A percentile compares a stretch with the other conserved stretches of the same genome.
Evolutionary conservation across 2,888 invertebrate species (phyloP).

Genomic region (Scaptomyza flava): DNA sequence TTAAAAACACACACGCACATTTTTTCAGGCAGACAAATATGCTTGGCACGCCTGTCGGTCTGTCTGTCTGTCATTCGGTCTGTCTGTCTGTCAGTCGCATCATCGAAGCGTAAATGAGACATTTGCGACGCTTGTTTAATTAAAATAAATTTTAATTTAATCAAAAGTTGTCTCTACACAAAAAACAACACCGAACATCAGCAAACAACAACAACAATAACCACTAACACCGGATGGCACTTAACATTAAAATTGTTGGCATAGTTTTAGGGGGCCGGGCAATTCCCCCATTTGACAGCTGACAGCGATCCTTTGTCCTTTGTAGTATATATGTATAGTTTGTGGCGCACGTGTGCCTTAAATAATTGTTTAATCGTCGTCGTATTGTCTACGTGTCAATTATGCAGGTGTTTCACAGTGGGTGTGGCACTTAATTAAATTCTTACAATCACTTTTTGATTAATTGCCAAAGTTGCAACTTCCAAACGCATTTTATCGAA

Average conservation of each 20-base stretch:
- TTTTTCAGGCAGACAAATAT: slow-evolving; percentile 5
- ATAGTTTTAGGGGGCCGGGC: slow-evolving; percentile 59
- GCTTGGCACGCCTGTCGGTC: slow-evolving; percentile 23
- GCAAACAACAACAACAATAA: slow-evolving; percentile 21
- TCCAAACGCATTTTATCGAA: slow-evolving; percentile 1
- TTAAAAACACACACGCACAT: slow-evolving; percentile 8
- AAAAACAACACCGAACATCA: slow-evolving; percentile 27
- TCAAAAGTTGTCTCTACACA: slow-evolving; percentile 72
- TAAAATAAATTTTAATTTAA: slow-evolving; percentile 82
- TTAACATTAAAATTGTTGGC: slow-evolving; percentile 77
- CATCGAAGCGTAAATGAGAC: slow-evolving; percentile 82
- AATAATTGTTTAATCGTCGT: slow-evolving; percentile 36
- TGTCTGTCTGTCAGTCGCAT: slow-evolving; percentile 54
- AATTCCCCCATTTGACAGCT: slow-evolving; percentile 29
- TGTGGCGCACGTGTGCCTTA: slow-evolving; percentile 27
- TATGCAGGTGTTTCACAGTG: slow-evolving; percentile 49
- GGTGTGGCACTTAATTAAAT: slow-evolving; percentile 60
- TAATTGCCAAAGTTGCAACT: slow-evolving; percentile 38
- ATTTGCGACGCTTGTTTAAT: slow-evolving; percentile 82
- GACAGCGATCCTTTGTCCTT: slow-evolving; percentile 16
- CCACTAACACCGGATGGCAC: slow-evolving; percentile 59
- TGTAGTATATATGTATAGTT: slow-evolving; percentile 6
- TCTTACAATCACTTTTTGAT: slow-evolving; percentile 51
- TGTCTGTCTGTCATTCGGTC: slow-evolving; percentile 23
- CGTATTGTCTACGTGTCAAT: slow-evolving; percentile 34